Evolutionary conservation across 2,888 invertebrate genomes (phyloP).

Genomic region (Ophion ventricosus): DNA sequence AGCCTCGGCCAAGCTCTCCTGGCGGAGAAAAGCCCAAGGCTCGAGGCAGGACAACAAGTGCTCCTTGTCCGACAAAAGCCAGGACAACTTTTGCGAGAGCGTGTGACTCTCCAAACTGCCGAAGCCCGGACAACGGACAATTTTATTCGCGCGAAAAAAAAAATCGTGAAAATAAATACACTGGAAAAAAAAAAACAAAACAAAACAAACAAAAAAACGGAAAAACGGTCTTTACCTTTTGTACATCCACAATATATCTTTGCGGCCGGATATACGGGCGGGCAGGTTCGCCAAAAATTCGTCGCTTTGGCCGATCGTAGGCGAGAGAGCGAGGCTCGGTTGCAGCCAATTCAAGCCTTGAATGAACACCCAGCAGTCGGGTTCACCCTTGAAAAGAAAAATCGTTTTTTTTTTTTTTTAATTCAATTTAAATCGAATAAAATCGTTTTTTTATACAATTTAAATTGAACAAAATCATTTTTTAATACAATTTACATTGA

Average conservation of each 20-base stretch:
- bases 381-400: conserved; percentile 84
- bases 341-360: conserved; percentile 87
- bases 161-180: background rate
- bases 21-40: conserved; percentile 86
- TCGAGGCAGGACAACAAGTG: conserved; percentile 86
- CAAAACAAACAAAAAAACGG: background rate
- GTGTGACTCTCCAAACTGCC: conserved; percentile 85
- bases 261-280: conserved; percentile 83
- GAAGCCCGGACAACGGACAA: conserved; percentile 8
- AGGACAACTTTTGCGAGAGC: conserved; percentile 86
- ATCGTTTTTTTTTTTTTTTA: too few relatives aligned
- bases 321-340: conserved; percentile 84
- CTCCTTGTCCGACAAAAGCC: conserved; percentile 86
- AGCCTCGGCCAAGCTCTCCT: conserved; percentile 86
- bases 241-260: conserved; percentile 85
- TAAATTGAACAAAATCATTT: too few relatives aligned
- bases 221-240: conserved; percentile 79
- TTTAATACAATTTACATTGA: too few relatives aligned
- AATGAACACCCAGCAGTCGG: conserved; percentile 85
- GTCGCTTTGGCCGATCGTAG: conserved; percentile 82
- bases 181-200: background rate
- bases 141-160: background rate
- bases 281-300: conserved; percentile 82
- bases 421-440: too few relatives aligned
- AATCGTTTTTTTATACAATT: too few relatives aligned